phyloP scores from a whole-genome alignment of 2,113 vertebrate genomes.

The Ictidomys tridecemlineatus region DNA sequence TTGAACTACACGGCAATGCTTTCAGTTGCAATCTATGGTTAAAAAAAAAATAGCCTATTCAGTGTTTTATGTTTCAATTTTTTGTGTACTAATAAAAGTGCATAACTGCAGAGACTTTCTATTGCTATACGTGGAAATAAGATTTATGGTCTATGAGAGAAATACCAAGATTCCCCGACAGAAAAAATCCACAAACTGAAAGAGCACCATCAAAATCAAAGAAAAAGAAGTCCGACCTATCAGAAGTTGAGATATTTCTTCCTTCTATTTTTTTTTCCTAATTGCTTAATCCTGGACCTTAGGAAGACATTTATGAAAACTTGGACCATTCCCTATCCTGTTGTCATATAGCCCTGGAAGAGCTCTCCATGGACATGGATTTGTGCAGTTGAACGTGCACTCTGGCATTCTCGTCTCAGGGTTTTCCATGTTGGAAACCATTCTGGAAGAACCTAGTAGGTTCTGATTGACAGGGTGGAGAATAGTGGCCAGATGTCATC shows the following conservation, averaged over 20 bases:
- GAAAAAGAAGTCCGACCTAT: not conserved
- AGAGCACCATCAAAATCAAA: not conserved
- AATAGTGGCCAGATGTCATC: not conserved
- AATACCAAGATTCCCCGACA: constrained; percentile 2
- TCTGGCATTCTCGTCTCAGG: not conserved
- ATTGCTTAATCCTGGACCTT: not conserved
- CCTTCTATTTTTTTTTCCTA: not conserved
- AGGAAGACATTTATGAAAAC: not conserved
- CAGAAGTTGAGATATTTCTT: not conserved
- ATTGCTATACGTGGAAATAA: not conserved
- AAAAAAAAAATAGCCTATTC: constrained; percentile 59
- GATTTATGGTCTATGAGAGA: constrained; percentile 45
- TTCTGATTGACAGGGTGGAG: not conserved
- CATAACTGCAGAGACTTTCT: constrained; percentile 43
- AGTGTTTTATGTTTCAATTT: constrained; percentile 74
- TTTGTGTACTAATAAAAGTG: constrained; percentile 67
- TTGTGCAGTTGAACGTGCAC: not conserved
- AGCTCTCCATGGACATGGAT: not conserved
- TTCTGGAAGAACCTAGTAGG: not conserved
- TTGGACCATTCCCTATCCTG: not conserved
- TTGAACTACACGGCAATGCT: not conserved
- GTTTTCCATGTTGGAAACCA: not conserved
- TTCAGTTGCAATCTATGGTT: constrained; percentile 18
- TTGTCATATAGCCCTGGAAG: not conserved
- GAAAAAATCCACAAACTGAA: constrained; percentile 41